Percentiles rank a stretch among this genome's conserved stretches.
phyloP scores from a whole-genome alignment of 2,888 invertebrate species.

The Argyresthia albistria region DNA sequence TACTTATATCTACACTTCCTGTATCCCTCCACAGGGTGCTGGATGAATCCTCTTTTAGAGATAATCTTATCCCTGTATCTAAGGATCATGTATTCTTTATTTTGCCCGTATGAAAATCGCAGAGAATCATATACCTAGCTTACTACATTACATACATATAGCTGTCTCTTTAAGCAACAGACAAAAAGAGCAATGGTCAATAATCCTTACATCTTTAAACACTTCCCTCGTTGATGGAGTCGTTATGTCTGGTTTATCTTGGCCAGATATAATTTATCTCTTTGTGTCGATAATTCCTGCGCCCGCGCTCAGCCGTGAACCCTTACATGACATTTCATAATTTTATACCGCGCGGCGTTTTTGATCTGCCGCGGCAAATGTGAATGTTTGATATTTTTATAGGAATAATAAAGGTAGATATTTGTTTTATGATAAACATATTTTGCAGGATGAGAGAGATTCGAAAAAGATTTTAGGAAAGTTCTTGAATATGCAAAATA shows the following conservation, averaged over 20 bases:
- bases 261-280: not conserved
- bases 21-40: no score
- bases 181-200: no score
- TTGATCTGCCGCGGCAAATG: no score
- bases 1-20: no score
- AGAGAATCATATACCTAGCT: no score
- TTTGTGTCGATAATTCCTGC: not conserved
- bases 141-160: no score
- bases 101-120: no score
- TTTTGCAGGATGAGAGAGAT: not conserved
- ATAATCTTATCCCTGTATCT: no score
- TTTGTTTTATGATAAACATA: not conserved
- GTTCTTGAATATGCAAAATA: not conserved
- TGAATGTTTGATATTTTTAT: not conserved
- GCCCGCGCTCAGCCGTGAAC: not conserved
- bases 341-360: not conserved
- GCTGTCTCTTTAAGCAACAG: no score
- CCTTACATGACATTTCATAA: constrained; percentile 1
- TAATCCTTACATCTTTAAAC: not conserved
- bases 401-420: not conserved
- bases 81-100: no score
- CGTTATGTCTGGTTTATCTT: not conserved
- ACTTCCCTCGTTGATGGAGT: not conserved
- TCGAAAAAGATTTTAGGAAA: not conserved
- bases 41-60: no score